phyloP scores from a whole-genome alignment of 2,797 vertebrate genomes.

The Ciconia nigra region DNA sequence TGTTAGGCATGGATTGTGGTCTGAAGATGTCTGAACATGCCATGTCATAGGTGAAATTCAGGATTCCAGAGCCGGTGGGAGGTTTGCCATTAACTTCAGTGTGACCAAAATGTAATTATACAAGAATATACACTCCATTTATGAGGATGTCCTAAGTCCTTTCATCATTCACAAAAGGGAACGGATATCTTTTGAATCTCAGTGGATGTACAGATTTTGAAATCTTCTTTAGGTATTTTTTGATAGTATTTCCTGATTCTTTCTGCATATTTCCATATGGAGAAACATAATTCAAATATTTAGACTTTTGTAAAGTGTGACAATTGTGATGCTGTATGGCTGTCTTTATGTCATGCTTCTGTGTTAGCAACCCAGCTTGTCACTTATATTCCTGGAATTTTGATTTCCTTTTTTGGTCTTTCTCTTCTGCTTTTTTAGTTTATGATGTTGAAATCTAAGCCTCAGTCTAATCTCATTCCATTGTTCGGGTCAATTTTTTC shows the following conservation, averaged over 20 bases:
- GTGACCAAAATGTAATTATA: not conserved
- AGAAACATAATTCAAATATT: not conserved
- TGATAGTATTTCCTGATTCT: not conserved
- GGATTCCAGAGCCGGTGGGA: not conserved
- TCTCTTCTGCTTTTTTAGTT: not conserved
- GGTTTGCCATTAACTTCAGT: not conserved
- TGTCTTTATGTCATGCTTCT: not conserved
- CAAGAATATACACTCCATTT: not conserved
- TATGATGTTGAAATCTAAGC: not conserved
- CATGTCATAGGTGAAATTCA: not conserved
- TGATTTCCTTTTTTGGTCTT: not conserved
- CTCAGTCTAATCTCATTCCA: not conserved
- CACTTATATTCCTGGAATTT: not conserved
- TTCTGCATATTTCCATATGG: not conserved
- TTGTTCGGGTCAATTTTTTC: constrained; percentile 6
- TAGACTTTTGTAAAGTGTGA: not conserved
- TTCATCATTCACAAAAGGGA: not conserved
- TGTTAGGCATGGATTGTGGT: not conserved
- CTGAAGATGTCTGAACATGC: not conserved
- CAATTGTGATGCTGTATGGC: not conserved
- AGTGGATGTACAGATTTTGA: not conserved
- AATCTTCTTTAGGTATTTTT: not conserved
- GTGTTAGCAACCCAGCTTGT: not conserved
- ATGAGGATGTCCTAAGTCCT: not conserved
- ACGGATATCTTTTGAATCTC: not conserved